These are phyloP conservation scores for Sus cebifrons DNA, from an alignment of 2,797 vertebrate species.

Conservation along the genomic window DNA sequence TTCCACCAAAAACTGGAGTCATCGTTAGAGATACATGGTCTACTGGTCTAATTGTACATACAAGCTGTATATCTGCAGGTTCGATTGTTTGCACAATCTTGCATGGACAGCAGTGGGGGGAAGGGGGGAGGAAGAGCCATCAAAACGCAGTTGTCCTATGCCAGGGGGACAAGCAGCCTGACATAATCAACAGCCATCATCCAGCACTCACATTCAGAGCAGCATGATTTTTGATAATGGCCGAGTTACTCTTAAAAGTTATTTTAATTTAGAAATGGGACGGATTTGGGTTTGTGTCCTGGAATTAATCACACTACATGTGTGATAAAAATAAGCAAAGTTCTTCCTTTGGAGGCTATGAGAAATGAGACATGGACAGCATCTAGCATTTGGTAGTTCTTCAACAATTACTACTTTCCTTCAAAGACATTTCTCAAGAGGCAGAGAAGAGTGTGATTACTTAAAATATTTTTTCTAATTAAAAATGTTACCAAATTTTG, in stretches of 20 bases:
- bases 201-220: background rate
- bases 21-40: background rate
- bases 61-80: background rate
- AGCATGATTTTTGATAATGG: background rate
- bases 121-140: background rate
- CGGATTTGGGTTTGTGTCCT: background rate
- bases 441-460: background rate
- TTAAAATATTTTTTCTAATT: constrained; percentile 33
- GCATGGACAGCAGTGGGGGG: background rate
- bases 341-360: background rate
- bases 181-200: background rate
- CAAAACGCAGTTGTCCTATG: background rate
- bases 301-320: background rate
- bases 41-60: background rate
- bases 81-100: no score
- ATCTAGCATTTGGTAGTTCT: background rate
- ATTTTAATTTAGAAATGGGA: constrained; percentile 8
- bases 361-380: background rate
- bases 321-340: background rate
- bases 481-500: background rate
- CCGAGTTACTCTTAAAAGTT: background rate
- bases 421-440: background rate
- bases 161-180: background rate
- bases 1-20: background rate
- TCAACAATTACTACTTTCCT: background rate